Conservation (phyloP, 2,113 vertebrate genomes). For the Oxygymnocypris stewartii region DNA sequence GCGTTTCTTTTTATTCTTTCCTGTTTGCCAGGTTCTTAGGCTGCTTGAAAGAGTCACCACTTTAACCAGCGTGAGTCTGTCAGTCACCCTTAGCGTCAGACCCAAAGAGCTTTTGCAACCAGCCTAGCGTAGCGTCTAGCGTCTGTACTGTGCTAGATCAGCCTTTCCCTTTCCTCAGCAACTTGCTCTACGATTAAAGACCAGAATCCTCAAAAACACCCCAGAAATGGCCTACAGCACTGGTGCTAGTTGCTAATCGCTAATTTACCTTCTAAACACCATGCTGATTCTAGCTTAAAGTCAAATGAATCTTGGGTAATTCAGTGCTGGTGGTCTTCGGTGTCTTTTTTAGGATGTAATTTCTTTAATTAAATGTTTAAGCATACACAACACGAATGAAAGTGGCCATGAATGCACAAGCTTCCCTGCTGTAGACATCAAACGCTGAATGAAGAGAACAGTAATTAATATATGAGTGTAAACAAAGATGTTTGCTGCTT, state of each 20-base stretch:
- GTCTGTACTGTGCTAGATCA: conserved; percentile 73
- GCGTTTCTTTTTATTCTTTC: conserved; percentile 73
- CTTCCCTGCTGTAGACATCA: conserved; percentile 60
- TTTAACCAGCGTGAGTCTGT: conserved; percentile 82
- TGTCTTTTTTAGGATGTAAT: conserved; percentile 65
- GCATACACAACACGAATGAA: conserved; percentile 53
- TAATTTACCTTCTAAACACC: background rate
- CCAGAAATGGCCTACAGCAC: conserved; percentile 44
- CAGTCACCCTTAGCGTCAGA: conserved; percentile 69
- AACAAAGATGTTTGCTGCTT: conserved; percentile 45
- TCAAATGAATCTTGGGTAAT: background rate
- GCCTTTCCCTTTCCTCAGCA: conserved; percentile 61
- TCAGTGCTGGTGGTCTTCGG: conserved; percentile 49
- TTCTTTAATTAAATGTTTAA: conserved; percentile 69
- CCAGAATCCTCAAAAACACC: conserved; percentile 65
- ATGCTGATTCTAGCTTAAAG: background rate
- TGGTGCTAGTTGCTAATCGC: background rate
- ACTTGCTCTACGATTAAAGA: conserved; percentile 68
- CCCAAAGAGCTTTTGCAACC: conserved; percentile 67
- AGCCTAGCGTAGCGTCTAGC: conserved; percentile 68
- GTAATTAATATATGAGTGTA: conserved; percentile 3
- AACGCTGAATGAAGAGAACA: conserved; percentile 18
- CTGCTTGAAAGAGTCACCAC: conserved; percentile 83
- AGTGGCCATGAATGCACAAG: conserved; percentile 75
- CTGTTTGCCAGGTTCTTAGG: conserved; percentile 79